Base-by-base conservation (phyloP, 2,113 vertebrate species). In the Cygnus buccinator region DNA sequence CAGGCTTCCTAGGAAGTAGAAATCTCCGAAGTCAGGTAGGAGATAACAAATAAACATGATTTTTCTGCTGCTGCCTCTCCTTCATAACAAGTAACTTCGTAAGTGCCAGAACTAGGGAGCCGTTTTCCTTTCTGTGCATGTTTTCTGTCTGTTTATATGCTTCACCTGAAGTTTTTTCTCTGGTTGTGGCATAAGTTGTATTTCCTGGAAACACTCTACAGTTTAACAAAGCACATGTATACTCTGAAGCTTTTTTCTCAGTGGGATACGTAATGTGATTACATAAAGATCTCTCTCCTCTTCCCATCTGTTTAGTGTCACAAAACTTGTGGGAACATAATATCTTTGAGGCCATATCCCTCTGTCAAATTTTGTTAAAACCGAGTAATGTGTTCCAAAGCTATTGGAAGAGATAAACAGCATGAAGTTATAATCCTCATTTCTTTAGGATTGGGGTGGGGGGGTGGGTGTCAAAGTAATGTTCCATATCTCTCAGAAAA, bases 281-380 rank as follows among this genome's bases (percentile, higher is more conserved):
- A 63, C 70, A 75, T 63, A 71, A 97, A 87, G 65, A 63, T 93
- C 73, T 86, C 48, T 94, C 59, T 89, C 17, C 67, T 92, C 70
- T 89, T 91, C 68, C 91, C 87, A 87, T 94, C 93, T 97, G 92
- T 58, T 94, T 71, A 66, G 84, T 95, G 87, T 93, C 81, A 93
- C 80, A 87, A 84, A 92, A 70, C 80, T 74, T 92, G 80, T 62
- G 54, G 80, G 80, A 95, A 84, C 84, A 50, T 26, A 54, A 4
- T n/a, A 84, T 78, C 65, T 94, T 77, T 44, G 52, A 89, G 92
- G 70, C 68, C 37, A 25, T 70, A 81, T 78, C 68, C 50, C 54
- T 77, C 76, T 92, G 93, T 92, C 91, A 94, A 50, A 63, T 91
- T 54, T 54, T 48, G 55, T 94, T 91, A 71, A 84, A 92, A 74